Base-by-base conservation (phyloP, 2,888 invertebrate genomes). In the Schizaphis graminum region DNA sequence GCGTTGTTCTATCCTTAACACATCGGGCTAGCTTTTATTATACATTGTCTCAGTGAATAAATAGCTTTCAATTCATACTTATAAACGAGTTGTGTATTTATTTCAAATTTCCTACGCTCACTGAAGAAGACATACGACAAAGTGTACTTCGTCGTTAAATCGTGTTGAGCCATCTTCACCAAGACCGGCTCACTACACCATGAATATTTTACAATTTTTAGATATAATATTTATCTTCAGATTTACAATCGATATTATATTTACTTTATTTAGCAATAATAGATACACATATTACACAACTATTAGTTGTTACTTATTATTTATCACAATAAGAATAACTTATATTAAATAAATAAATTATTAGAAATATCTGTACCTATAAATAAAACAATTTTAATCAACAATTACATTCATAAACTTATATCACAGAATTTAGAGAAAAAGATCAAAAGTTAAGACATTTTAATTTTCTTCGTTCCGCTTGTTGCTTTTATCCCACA, bases 381-480 rank as follows among this genome's bases (percentile, higher is more conserved):
- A 57, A 44, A 89, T 4, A 26, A 89, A 89, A 85, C 1, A 28
- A 47, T 26, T 89, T 26, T 57, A 57, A 7, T 57, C n/a, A 89
- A 89, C 57, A 89, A 89, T 44, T 44, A 61, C n/a, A 61, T 28
- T 89, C 61, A 67, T 47, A 89, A 89, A 67, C 28, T 85, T 91
- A 91, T 91, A 91, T 91, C 91, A 91, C 91, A 91, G 91, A 56
- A 28, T 91, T 91, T 44, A 28, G 28, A 91, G 41, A 84, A 28
- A 56, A 44, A 84, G 41, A 35, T 10, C 44, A 84, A 84, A 91
- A 26, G 26, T 56, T 26, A 28, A 26, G n/a, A 67, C 35, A 87
- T 49, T 53, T 28, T 47, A 86, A 47, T 24, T 67, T 35, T 61
- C 4, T 47, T 67, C 21, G 35, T 47, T 47, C 86, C 28, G 21